These are phyloP conservation scores for Maniola jurtina DNA, from an alignment of 1,140 invertebrate species.

Conservation along the genomic window DNA sequence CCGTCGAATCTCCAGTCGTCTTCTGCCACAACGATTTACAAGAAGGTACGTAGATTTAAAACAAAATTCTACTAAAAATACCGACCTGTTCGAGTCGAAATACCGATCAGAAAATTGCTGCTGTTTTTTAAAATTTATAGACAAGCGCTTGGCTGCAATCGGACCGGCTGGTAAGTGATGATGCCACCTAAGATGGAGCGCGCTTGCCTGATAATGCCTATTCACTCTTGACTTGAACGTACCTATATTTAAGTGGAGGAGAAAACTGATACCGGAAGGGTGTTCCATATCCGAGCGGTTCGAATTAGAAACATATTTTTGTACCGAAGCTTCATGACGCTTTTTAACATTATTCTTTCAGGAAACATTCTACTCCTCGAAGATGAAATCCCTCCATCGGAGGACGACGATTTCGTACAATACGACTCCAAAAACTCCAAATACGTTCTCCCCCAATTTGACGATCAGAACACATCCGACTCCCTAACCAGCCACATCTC, in stretches of 20 bases:
- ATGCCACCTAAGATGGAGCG: not conserved
- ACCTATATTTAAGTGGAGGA: too few relatives aligned
- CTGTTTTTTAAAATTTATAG: too few relatives aligned
- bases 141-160: not conserved
- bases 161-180: not conserved
- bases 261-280: too few relatives aligned
- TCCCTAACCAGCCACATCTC: constrained; percentile 58
- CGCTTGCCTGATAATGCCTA: too few relatives aligned
- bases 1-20: constrained; percentile 89
- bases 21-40: constrained; percentile 99
- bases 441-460: constrained; percentile 39
- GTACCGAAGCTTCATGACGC: too few relatives aligned
- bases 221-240: too few relatives aligned
- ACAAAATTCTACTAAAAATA: too few relatives aligned
- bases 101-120: too few relatives aligned
- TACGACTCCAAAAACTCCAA: constrained; percentile 38
- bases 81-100: too few relatives aligned
- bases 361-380: constrained; percentile 80
- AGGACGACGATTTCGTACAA: constrained; percentile 43
- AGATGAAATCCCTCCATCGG: constrained; percentile 59
- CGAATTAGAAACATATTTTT: too few relatives aligned
- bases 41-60: constrained; percentile 86
- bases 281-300: too few relatives aligned
- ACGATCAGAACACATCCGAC: constrained; percentile 64
- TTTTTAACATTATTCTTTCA: constrained; percentile 22